Conservation (phyloP, 2,113 vertebrate species). For the Catharus minimus region DNA sequence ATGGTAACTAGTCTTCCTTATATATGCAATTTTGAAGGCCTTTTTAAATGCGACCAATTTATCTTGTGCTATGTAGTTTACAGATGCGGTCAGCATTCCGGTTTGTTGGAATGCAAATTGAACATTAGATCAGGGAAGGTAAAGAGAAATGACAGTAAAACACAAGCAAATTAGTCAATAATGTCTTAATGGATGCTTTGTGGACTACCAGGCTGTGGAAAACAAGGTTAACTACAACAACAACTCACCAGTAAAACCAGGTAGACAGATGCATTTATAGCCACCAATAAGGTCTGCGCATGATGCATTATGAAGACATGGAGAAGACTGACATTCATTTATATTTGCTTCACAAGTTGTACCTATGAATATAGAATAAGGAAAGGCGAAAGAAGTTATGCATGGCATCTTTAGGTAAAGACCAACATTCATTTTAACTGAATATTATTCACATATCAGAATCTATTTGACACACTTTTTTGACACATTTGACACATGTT, state of each 20-base stretch:
- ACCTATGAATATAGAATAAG: slow-evolving; percentile 37
- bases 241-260: slow-evolving; percentile 77
- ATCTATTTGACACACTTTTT: not conserved
- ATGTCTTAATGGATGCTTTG: not conserved
- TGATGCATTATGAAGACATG: slow-evolving; percentile 72
- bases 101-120: slow-evolving; percentile 32
- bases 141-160: slow-evolving; percentile 32
- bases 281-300: slow-evolving; percentile 72
- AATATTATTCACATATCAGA: not conserved
- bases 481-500: not conserved
- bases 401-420: not conserved
- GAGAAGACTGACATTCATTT: slow-evolving; percentile 77
- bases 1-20: not conserved
- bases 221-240: not conserved
- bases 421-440: not conserved
- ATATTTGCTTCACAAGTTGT: slow-evolving; percentile 78
- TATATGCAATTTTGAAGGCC: not conserved
- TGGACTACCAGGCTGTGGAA: not conserved
- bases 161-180: not conserved
- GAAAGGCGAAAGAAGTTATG: not conserved
- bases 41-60: slow-evolving; percentile 23
- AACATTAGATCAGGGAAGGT: slow-evolving; percentile 15
- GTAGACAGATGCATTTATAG: slow-evolving; percentile 71
- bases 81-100: not conserved
- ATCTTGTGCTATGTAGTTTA: slow-evolving; percentile 17